phyloP scores from a whole-genome alignment of 1,140 invertebrate genomes.

The Macrotrachela quadricornifera region DNA sequence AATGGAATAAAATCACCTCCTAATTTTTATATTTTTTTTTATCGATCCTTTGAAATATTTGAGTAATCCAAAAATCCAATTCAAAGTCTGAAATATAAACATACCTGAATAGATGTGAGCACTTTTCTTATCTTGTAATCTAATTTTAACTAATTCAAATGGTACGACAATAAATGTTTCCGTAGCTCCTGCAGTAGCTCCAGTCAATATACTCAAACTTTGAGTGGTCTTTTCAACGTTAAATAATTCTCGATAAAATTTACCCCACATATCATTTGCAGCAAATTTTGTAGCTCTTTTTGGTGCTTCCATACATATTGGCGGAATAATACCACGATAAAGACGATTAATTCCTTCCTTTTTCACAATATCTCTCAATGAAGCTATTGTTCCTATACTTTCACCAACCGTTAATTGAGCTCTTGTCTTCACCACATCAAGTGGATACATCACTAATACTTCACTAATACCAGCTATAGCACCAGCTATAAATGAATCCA shows the following conservation, averaged over 20 bases:
- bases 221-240: slow-evolving; percentile 19
- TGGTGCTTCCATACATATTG: slow-evolving; percentile 74
- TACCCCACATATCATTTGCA: too few relatives aligned
- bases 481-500: too few relatives aligned
- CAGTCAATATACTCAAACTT: slow-evolving; percentile 56
- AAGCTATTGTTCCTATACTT: too few relatives aligned
- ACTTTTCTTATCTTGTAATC: slow-evolving; percentile 39
- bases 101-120: slow-evolving; percentile 14
- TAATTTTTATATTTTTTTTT: too few relatives aligned
- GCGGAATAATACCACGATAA: slow-evolving; percentile 53
- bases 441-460: slow-evolving; percentile 80
- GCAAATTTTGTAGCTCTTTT: slow-evolving; percentile 65
- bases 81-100: slow-evolving; percentile 23
- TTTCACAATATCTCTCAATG: too few relatives aligned
- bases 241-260: too few relatives aligned
- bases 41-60: too few relatives aligned
- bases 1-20: too few relatives aligned
- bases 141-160: slow-evolving; percentile 80
- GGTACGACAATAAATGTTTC: slow-evolving; percentile 74
- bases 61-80: background rate
- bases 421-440: slow-evolving; percentile 71
- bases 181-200: slow-evolving; percentile 58
- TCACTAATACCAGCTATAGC: slow-evolving; percentile 48
- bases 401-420: slow-evolving; percentile 39
- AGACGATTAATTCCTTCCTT: too few relatives aligned